Evolutionary conservation across 1,140 invertebrate genomes (phyloP).

Genomic region (Lithobius niger): DNA sequence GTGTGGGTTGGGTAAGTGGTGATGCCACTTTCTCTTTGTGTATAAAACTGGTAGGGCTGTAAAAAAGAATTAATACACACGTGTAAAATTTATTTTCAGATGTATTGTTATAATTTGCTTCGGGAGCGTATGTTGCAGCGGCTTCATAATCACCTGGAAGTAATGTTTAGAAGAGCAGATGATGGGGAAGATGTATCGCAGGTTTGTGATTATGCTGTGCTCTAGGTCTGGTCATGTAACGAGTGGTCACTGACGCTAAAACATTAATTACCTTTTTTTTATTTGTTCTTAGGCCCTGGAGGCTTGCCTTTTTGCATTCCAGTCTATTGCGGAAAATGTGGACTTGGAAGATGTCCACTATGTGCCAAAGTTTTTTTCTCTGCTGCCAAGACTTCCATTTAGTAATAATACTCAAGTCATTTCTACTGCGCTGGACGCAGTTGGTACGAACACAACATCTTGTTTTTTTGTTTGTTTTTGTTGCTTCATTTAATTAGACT

Average conservation of each 20-base stretch:
- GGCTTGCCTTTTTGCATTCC: slow-evolving; percentile 65
- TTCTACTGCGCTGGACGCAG: slow-evolving; percentile 52
- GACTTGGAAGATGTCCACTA: slow-evolving; percentile 44
- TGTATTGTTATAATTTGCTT: slow-evolving; percentile 69
- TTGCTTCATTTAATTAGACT: too few species aligned
- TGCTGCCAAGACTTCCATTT: slow-evolving; percentile 47
- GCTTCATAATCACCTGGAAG: slow-evolving; percentile 41
- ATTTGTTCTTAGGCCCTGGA: slow-evolving; percentile 45
- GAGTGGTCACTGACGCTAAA: too few species aligned
- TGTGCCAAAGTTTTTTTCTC: slow-evolving; percentile 47
- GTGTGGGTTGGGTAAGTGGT: too few species aligned
- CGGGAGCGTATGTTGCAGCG: slow-evolving; percentile 50
- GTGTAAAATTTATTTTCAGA: slow-evolving; percentile 33
- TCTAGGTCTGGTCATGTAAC: too few species aligned
- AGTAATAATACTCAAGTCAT: slow-evolving; percentile 44
- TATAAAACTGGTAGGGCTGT: too few species aligned
- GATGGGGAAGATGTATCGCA: slow-evolving; percentile 35
- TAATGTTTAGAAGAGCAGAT: slow-evolving; percentile 18
- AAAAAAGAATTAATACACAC: background rate
- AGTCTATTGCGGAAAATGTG: slow-evolving; percentile 61
- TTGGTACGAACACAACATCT: slow-evolving; percentile 38
- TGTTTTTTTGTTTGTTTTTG: too few species aligned
- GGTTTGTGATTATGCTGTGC: too few species aligned
- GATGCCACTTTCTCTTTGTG: too few species aligned
- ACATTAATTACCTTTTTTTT: too few species aligned